Base-by-base conservation (phyloP, 2,888 invertebrate species). In the Epinotia brunnichana region DNA sequence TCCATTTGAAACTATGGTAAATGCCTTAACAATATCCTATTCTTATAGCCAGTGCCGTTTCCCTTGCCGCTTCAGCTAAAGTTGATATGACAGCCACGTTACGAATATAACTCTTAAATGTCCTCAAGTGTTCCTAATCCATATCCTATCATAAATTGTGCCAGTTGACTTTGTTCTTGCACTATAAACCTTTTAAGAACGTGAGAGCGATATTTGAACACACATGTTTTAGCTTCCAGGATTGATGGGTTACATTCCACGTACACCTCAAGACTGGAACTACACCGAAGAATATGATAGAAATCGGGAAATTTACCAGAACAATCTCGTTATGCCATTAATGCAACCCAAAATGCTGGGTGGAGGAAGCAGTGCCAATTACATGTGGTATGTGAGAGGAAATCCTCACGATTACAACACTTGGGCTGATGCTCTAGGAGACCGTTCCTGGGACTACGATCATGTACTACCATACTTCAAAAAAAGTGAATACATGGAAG, bases 321-420 rank as follows among this genome's bases (percentile, higher is more conserved):
- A 73, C 41, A 74, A 74, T 2, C 63, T 59, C 3, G 60, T 61
- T 3, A 60, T 79, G 17, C 74, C 76, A 4, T 60, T 79, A 3
- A 77, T 78, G 2, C 71, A 75, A 21, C 81, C 79, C 0, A 79
- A 75, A 29, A 75, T 79, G 53, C 74, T 81, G 3, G 83, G 83
- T 7, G 82, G 83, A 4, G 69, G 77, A 62, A 81, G 79, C 69
- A 77, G 77, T 21, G 19, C 77, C 24, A 78, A 80, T 66, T 79
- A 78, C 60, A 76, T 82, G 79, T 60, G 76, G 4, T 81, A 83
- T 44, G 75, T 74, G 0, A 78, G 82, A 35, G 83, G 82, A 7
- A 77, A 75, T 35, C 79, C 79, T 4, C 66, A 68, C 7, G 82
- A 82, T 70, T 83, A 76, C 61, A 53, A 75, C 11, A 57, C 60